Conservation (phyloP, 2,888 invertebrate genomes). For the Augiades crinisus region DNA sequence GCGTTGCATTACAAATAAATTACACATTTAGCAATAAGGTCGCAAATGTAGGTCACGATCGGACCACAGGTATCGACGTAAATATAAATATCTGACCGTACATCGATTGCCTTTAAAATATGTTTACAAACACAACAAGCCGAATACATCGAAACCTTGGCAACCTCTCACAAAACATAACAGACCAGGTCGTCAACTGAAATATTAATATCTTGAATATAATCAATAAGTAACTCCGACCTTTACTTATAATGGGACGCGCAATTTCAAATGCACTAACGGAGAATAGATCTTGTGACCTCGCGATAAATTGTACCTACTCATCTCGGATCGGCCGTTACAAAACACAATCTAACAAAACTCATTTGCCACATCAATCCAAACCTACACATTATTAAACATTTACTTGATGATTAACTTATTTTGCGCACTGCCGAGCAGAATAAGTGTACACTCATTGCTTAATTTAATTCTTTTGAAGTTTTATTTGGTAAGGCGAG, state of each 20-base stretch:
- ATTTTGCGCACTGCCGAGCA: constrained; percentile 17
- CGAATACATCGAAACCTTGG: constrained; percentile 15
- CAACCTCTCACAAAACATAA: constrained; percentile 24
- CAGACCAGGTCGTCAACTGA: constrained; percentile 16
- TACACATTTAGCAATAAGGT: not conserved
- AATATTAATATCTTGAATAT: constrained; percentile 25
- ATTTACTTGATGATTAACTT: constrained; percentile 29
- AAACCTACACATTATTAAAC: constrained; percentile 45
- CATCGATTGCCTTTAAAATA: constrained; percentile 15
- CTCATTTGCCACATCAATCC: constrained; percentile 42
- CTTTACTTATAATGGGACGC: constrained; percentile 23
- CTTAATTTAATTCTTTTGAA: not conserved
- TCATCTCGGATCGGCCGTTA: constrained; percentile 34
- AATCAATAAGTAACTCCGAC: constrained; percentile 24
- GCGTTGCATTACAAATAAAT: not conserved
- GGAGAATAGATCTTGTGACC: constrained; percentile 35
- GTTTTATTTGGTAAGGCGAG: too few species aligned
- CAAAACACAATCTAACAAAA: constrained; percentile 42
- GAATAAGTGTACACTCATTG: constrained; percentile 5
- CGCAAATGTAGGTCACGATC: constrained; percentile 3
- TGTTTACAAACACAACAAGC: constrained; percentile 21
- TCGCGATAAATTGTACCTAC: constrained; percentile 36
- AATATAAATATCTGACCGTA: constrained; percentile 6
- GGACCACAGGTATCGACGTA: constrained; percentile 9
- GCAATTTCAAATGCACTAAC: constrained; percentile 24